These are phyloP conservation scores for Drosophila dunni DNA, from an alignment of 1,140 invertebrate species.

Conservation along the genomic window DNA sequence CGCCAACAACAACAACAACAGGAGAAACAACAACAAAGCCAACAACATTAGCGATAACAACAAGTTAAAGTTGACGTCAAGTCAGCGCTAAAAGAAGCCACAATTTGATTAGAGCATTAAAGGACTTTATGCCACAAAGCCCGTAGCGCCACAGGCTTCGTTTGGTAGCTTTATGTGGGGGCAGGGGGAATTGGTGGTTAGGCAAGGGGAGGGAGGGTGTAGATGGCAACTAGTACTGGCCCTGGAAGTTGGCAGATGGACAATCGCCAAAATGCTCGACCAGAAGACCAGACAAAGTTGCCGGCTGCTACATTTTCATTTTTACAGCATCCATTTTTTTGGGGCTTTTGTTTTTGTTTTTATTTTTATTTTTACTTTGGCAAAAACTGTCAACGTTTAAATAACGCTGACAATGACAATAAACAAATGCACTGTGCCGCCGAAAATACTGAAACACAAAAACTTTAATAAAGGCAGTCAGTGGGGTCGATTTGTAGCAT, in stretches of 20 bases:
- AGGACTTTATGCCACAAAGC: slow-evolving; percentile 76
- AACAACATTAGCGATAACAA: slow-evolving; percentile 59
- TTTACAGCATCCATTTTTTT: slow-evolving; percentile 25
- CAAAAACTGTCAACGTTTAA: slow-evolving; percentile 78
- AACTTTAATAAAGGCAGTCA: slow-evolving; percentile 19
- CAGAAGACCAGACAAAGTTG: slow-evolving; percentile 67
- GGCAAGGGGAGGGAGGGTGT: neutral
- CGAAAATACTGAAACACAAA: slow-evolving; percentile 19
- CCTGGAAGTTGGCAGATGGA: slow-evolving; percentile 38
- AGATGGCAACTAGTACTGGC: slow-evolving; percentile 35
- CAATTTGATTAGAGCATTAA: slow-evolving; percentile 83
- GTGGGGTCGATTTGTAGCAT: neutral
- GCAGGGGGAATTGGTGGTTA: neutral
- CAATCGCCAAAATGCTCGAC: slow-evolving; percentile 34
- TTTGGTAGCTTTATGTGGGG: neutral
- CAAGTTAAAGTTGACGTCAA: slow-evolving; percentile 40
- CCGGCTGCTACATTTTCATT: slow-evolving; percentile 50
- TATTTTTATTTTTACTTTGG: no score
- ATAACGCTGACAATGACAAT: slow-evolving; percentile 81
- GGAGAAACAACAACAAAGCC: slow-evolving; percentile 22
- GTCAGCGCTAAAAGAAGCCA: slow-evolving; percentile 74
- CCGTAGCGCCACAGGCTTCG: slow-evolving; percentile 59
- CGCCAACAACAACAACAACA: slow-evolving; percentile 46
- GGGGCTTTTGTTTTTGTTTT: slow-evolving; percentile 21
- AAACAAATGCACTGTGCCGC: slow-evolving; percentile 71